phyloP scores from a whole-genome alignment of 2,888 invertebrate genomes.

The Polydrusus pterygomalis region DNA sequence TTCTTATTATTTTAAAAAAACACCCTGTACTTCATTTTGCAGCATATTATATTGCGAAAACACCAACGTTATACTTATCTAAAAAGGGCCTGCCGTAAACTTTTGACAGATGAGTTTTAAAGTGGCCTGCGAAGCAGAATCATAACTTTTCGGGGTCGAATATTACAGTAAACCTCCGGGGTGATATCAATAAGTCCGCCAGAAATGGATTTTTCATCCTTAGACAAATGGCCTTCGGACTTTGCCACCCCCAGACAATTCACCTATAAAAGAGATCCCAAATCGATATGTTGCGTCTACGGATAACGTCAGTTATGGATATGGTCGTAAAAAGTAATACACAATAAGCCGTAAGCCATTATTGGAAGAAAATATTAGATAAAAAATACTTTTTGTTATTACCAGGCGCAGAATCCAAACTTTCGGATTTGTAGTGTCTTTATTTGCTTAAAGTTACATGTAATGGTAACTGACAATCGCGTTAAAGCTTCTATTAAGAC shows the following conservation, averaged over 20 bases:
- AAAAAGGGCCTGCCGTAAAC: slow-evolving; percentile 38
- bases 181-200: slow-evolving; percentile 73
- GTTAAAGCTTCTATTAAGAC: no score
- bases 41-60: slow-evolving; percentile 2
- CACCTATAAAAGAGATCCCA: slow-evolving; percentile 53
- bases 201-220: slow-evolving; percentile 74
- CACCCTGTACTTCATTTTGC: no score
- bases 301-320: slow-evolving; percentile 14
- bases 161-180: slow-evolving; percentile 69
- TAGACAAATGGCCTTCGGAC: slow-evolving; percentile 71
- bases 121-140: slow-evolving; percentile 66
- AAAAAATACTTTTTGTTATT: no score
- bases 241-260: slow-evolving; percentile 66
- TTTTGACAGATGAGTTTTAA: slow-evolving; percentile 70
- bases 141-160: slow-evolving; percentile 68
- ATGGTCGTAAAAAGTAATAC: slow-evolving; percentile 28
- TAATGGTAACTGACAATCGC: no score
- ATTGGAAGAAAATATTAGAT: neutral
- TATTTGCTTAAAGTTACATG: no score
- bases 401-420: no score
- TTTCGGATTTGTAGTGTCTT: no score
- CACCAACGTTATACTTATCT: slow-evolving; percentile 17
- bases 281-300: slow-evolving; percentile 43
- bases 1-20: no score
- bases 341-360: slow-evolving; percentile 7